Base-by-base conservation (phyloP, 2,888 invertebrate species). In the Norana najaformis region DNA sequence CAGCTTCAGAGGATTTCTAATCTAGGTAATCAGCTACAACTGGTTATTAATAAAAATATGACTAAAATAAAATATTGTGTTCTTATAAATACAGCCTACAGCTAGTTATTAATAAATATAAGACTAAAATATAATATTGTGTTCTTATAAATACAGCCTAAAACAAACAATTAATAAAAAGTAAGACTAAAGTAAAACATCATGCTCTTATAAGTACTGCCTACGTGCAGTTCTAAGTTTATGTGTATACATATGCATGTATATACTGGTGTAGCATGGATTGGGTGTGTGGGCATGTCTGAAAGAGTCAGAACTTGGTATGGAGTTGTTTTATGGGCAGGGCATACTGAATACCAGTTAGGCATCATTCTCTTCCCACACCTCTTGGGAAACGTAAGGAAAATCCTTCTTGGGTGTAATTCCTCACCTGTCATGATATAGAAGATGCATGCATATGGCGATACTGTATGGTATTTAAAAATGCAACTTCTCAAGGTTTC, bases 71-170 rank as follows among this genome's bases (percentile, higher is more conserved):
- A n/a, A n/a, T 23, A n/a, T 69, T n/a, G 30, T 69, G 14, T n/a
- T 69, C 16, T n/a, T n/a, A 69, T 69, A 69, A n/a, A 30, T 69
- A 8, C 69, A 30, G 4, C n/a, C n/a, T 69, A 69, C 30, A 69
- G 69, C 69, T n/a, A 69, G 69, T 69, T 69, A 69, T n/a, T n/a
- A n/a, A 69, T n/a, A 69, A 30, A n/a, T n/a, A 69, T 69, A 69
- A n/a, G 69, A 69, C 69, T 69, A 8, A 69, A 69, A 69, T 69
- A 69, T 11, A 41, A 69, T 8, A 69, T 23, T 23, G 30, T 5
- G 23, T 53, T 69, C 8, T 16, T n/a, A n/a, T 69, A 69, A 69
- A n/a, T 13, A n/a, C n/a, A n/a, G n/a, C 3, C n/a, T 69, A 69
- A 6, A 69, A n/a, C 69, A 11, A 69, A n/a, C n/a, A n/a, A 69